Evolutionary conservation across 1,140 invertebrate species (phyloP), one percentile per base, ranked within the genome.

Genomic region (Monochamus saltuarius): DNA sequence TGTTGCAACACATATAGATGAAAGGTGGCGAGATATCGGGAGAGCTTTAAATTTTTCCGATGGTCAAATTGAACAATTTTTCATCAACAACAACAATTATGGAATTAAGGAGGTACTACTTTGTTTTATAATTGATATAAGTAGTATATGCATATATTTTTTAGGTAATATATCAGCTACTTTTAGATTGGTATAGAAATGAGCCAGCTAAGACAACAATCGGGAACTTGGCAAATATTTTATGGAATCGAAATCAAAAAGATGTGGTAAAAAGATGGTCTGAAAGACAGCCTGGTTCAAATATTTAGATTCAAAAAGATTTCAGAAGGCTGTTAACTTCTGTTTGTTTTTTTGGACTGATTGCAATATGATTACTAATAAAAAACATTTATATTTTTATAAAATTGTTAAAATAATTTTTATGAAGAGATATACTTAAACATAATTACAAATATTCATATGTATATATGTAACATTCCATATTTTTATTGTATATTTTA

Each of bases 181-280:
- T 56, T 13, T 35, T 56, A 6, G 53, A 56, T 43, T 56, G 53
- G 53, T 56, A 45, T 13, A 39, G 45, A 22, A 56, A 56, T 56
- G 22, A 43, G 29, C 53, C 53, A 14, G 16, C 17, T 40, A 22
- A 35, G 29, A 39, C 39, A 34, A 56, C 53, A 4, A 14, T 56
- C 7, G 42, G 53, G 13, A 56, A 43, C 14, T 40, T 56, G 39
- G 29, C 39, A 34, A 43, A 8, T 35, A 56, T 56, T 56, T 56
- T 56, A n/a, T 56, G 53, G 53, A 14, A 43, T 8, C 43, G 43
- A 34, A 46, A 56, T 40, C 53, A 56, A 45, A 56, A 56, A 56
- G 53, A 56, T 56, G 53, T 56, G 22, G 53, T 56, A 34, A 35
- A n/a, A 10, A 56, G 22, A 37, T 46, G 39, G 42, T 45, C 53